These are phyloP conservation scores for Rugalucina vietnamica DNA, from an alignment of 2,888 invertebrate genomes.

Conservation along the genomic window DNA sequence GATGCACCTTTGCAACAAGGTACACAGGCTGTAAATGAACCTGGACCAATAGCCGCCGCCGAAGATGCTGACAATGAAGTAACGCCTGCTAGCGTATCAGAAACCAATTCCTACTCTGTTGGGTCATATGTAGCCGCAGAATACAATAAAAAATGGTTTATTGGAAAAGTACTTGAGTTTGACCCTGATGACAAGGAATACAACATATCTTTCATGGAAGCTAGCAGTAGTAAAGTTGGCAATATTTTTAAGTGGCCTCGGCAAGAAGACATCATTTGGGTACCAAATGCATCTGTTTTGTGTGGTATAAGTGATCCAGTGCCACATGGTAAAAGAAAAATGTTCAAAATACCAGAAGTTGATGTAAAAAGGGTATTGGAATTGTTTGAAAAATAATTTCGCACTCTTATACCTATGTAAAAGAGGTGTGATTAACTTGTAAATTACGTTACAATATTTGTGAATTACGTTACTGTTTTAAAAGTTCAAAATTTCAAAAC, in stretches of 20 bases:
- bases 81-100: background rate
- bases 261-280: background rate
- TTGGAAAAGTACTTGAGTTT: conserved; percentile 19
- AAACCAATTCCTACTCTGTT: background rate
- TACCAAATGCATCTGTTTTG: background rate
- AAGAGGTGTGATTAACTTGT: background rate
- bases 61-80: background rate
- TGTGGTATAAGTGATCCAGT: background rate
- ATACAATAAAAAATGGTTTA: conserved; percentile 27
- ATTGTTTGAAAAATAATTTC: too few species aligned
- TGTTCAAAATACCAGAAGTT: too few species aligned
- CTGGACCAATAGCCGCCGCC: too few species aligned
- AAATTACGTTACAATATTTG: too few species aligned
- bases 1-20: background rate
- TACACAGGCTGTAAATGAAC: background rate
- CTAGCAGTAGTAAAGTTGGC: background rate
- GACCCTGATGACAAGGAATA: conserved; percentile 11
- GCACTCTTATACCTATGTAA: background rate
- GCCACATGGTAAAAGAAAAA: too few species aligned
- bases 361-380: too few species aligned
- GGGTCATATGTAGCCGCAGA: conserved; percentile 6
- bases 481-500: too few species aligned
- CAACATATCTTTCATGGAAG: conserved; percentile 15
- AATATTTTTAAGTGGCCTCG: conserved; percentile 16
- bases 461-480: too few species aligned